Evolutionary conservation across 2,888 invertebrate genomes (phyloP), one percentile per base, ranked within the genome.

Genomic region (Tetragnatha montana): DNA sequence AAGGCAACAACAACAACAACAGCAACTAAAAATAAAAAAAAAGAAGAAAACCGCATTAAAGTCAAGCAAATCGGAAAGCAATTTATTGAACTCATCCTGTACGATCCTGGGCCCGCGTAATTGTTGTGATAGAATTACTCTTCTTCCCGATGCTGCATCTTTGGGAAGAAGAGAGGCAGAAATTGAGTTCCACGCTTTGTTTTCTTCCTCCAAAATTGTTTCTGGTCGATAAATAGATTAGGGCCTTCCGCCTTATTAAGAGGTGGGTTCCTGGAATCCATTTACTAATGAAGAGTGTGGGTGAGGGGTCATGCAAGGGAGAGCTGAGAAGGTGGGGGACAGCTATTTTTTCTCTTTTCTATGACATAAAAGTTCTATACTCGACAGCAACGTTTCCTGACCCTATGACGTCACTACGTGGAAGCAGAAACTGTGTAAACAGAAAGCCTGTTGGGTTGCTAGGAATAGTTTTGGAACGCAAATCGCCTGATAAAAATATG

Each of bases 151-250:
- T n/a, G 51, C 60, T 14, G 8, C 12, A 51, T 19, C 78, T n/a
- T n/a, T n/a, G n/a, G n/a, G n/a, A n/a, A n/a, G n/a, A n/a, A n/a
- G n/a, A n/a, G n/a, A n/a, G n/a, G 22, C 60, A 78, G 60, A 22
- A 78, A 78, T 78, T 78, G 78, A 78, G 78, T 78, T 78, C 60
- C 60, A 17, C 8, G n/a, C 47, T 17, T 35, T 47, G n/a, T 12
- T n/a, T 75, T 35, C 47, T 47, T 75, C 47, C 74, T 74, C 47
- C 75, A 49, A 7, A 75, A 75, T 75, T 47, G 75, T n/a, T 75
- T 75, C 75, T 75, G 47, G 17, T 49, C n/a, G 75, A 75, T 75
- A 75, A 75, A 75, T 75, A n/a, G n/a, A n/a, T 47, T 75, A 47
- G 7, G n/a, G 35, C n/a, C 14, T 75, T 35, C 35, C 75, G 35